Conservation (phyloP, 2,797 vertebrate species). For the Smutsia gigantea region DNA sequence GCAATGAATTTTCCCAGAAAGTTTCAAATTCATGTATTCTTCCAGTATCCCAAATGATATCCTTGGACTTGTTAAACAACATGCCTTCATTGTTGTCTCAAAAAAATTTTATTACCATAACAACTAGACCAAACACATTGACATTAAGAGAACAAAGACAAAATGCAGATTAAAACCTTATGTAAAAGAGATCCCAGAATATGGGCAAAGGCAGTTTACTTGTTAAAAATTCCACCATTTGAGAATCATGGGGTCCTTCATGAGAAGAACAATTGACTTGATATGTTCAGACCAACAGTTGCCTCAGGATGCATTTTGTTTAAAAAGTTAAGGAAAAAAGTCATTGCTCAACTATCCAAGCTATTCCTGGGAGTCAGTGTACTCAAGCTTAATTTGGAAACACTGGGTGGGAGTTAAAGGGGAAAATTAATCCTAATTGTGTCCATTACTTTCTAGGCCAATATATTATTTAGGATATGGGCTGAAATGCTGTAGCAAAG, state of each 20-base stretch:
- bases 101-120: conserved; percentile 45
- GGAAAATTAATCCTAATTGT: background rate
- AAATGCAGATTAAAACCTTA: conserved; percentile 51
- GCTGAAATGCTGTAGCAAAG: background rate
- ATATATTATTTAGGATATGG: background rate
- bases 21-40: conserved; percentile 25
- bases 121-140: conserved; percentile 32
- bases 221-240: conserved; percentile 15
- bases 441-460: background rate
- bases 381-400: background rate
- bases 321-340: background rate
- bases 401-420: background rate
- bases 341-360: background rate
- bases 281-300: background rate
- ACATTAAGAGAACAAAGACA: conserved; percentile 58
- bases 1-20: conserved; percentile 51
- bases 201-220: background rate
- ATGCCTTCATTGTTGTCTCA: conserved; percentile 15
- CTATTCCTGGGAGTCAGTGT: background rate
- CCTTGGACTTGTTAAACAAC: conserved; percentile 6
- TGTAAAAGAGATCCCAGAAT: conserved; percentile 36
- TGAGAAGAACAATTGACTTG: background rate
- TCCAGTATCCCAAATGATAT: background rate
- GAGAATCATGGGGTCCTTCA: background rate
- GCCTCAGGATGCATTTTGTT: background rate